These are phyloP conservation scores for Frieseomelitta varia DNA, from an alignment of 1,140 invertebrate species.

Conservation along the genomic window DNA sequence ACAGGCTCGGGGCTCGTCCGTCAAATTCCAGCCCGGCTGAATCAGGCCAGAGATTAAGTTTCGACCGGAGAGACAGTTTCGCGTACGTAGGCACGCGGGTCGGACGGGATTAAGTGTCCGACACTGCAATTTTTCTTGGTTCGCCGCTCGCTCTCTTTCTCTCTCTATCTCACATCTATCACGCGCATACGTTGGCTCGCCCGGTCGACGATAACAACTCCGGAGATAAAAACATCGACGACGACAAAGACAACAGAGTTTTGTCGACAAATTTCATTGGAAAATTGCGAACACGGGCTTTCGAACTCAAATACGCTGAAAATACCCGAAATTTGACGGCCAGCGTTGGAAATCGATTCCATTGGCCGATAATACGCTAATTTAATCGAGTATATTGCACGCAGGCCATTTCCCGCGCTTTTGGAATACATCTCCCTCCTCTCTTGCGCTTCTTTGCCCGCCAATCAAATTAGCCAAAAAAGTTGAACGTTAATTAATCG, in stretches of 20 bases:
- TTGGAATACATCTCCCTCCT: neutral
- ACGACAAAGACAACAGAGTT: neutral
- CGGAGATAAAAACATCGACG: neutral
- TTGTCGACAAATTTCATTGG: neutral
- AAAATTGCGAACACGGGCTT: neutral
- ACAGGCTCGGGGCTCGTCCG: slow-evolving; percentile 59
- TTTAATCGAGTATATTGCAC: slow-evolving; percentile 57
- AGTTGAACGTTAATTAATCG: slow-evolving; percentile 49
- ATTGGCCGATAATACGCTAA: slow-evolving; percentile 56
- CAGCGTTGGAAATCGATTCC: slow-evolving; percentile 28
- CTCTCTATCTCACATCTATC: neutral
- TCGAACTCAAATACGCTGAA: neutral
- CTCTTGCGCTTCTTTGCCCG: neutral
- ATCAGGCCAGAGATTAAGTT: slow-evolving; percentile 67
- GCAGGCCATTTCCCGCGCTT: neutral
- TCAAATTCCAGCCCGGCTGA: slow-evolving; percentile 64
- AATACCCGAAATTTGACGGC: slow-evolving; percentile 10
- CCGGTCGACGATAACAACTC: neutral
- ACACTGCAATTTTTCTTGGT: slow-evolving; percentile 26
- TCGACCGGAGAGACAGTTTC: slow-evolving; percentile 56
- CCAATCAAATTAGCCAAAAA: slow-evolving; percentile 39
- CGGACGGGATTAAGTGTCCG: slow-evolving; percentile 40
- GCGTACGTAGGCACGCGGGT: slow-evolving; percentile 47
- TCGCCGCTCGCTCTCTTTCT: neutral
- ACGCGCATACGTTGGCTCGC: neutral